These are phyloP conservation scores for Phataginus tricuspis DNA, from an alignment of 2,797 vertebrate genomes.

Conservation along the genomic window DNA sequence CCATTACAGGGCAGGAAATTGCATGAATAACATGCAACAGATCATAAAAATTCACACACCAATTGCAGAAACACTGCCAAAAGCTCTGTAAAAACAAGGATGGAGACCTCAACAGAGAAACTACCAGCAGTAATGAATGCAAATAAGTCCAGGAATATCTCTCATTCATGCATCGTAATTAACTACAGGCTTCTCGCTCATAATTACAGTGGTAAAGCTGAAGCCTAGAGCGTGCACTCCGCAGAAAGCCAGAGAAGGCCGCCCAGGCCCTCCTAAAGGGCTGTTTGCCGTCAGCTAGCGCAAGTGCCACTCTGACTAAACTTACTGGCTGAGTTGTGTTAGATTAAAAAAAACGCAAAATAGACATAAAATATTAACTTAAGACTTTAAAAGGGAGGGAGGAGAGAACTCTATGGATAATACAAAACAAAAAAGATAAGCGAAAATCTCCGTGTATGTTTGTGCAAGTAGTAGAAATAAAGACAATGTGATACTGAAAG, in stretches of 20 bases:
- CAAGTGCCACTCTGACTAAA: slow-evolving; percentile 46
- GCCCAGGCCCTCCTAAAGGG: slow-evolving; percentile 63
- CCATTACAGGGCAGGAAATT: slow-evolving; percentile 92
- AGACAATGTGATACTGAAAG: slow-evolving; percentile 6
- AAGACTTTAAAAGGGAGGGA: slow-evolving; percentile 47
- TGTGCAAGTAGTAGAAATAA: background rate
- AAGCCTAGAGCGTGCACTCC: slow-evolving; percentile 68
- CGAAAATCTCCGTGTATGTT: slow-evolving; percentile 39
- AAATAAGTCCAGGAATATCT: slow-evolving; percentile 86
- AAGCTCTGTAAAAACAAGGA: slow-evolving; percentile 87
- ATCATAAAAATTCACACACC: slow-evolving; percentile 88
- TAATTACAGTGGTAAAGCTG: slow-evolving; percentile 76
- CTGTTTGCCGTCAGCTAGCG: slow-evolving; percentile 44
- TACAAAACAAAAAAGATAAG: slow-evolving; percentile 60
- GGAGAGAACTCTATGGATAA: slow-evolving; percentile 56
- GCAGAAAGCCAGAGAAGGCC: slow-evolving; percentile 72
- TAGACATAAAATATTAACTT: slow-evolving; percentile 4
- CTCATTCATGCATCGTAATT: slow-evolving; percentile 83
- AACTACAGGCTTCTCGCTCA: slow-evolving; percentile 77
- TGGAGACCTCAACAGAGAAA: slow-evolving; percentile 86
- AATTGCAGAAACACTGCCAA: slow-evolving; percentile 86
- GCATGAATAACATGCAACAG: slow-evolving; percentile 90
- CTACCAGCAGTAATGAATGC: slow-evolving; percentile 86
- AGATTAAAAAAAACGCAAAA: slow-evolving; percentile 18
- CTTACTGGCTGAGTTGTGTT: background rate